Evolutionary conservation across 1,140 invertebrate species (phyloP).

Genomic region (Sycophaga agraensis): DNA sequence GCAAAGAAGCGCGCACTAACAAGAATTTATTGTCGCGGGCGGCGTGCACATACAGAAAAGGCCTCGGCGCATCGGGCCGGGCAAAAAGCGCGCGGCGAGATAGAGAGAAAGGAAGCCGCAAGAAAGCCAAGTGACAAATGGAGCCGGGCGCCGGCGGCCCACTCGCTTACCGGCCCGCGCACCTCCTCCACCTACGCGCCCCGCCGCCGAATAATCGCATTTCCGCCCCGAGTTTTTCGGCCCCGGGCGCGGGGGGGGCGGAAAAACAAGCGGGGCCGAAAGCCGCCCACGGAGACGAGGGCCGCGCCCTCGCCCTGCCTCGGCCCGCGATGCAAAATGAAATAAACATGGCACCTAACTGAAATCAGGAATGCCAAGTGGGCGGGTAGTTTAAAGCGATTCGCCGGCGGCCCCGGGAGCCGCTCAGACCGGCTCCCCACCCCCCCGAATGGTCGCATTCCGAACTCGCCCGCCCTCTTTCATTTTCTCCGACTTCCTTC

Average conservation of each 20-base stretch:
- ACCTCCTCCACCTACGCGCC: not conserved
- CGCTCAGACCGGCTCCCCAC: conserved; percentile 6
- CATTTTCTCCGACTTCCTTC: not conserved
- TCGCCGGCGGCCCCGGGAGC: conserved; percentile 17
- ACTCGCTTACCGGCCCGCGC: conserved; percentile 25
- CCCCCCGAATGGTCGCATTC: conserved; percentile 33
- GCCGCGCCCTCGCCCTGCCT: not conserved
- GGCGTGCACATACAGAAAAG: too few species aligned
- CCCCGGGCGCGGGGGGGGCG: conserved; percentile 19
- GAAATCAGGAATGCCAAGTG: conserved; percentile 50
- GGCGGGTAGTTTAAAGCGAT: conserved; percentile 50
- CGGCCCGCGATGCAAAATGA: conserved; percentile 36
- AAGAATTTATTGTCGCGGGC: too few species aligned
- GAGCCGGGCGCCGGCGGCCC: conserved; percentile 8
- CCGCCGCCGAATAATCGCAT: conserved; percentile 26
- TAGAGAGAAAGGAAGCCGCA: conserved; percentile 1
- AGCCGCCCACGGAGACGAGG: too few species aligned
- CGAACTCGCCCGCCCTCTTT: conserved; percentile 17
- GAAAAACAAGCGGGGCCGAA: conserved; percentile 2
- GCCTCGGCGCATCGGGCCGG: too few species aligned
- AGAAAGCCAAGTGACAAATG: conserved; percentile 29
- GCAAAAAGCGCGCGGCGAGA: too few species aligned
- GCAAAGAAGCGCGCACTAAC: too few species aligned
- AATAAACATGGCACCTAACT: conserved; percentile 46
- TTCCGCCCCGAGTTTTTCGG: conserved; percentile 7